Conservation (phyloP, 2,888 invertebrate species). For the Conistra vaccinii region DNA sequence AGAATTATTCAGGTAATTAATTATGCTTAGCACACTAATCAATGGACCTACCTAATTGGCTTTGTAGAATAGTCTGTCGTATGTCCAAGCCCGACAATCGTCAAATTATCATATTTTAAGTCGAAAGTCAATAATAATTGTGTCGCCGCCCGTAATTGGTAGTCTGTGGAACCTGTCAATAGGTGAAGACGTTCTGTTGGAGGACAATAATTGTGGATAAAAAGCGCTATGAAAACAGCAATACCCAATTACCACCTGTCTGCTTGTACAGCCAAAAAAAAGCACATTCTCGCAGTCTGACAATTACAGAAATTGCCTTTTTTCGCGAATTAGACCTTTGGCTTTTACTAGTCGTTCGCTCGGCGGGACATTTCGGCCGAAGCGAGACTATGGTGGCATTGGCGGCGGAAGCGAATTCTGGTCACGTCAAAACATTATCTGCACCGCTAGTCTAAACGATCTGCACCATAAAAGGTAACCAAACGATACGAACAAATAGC, state of each 20-base stretch:
- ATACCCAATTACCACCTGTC: constrained; percentile 18
- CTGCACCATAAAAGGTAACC: constrained; percentile 83
- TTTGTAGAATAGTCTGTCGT: not conserved
- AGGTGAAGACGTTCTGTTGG: constrained; percentile 17
- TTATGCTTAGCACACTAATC: not conserved
- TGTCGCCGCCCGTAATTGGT: constrained; percentile 35
- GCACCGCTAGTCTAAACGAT: constrained; percentile 84
- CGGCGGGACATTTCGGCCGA: constrained; percentile 17
- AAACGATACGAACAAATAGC: constrained; percentile 85
- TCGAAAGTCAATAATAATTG: constrained; percentile 32
- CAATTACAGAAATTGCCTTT: constrained; percentile 38
- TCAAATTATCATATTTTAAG: constrained; percentile 10
- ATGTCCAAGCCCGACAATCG: not conserved
- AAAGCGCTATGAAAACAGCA: constrained; percentile 14
- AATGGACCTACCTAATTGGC: not conserved
- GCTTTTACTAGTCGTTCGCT: not conserved
- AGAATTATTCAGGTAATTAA: not conserved
- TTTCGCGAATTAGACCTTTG: constrained; percentile 49
- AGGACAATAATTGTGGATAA: constrained; percentile 37
- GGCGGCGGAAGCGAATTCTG: constrained; percentile 50
- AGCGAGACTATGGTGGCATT: constrained; percentile 25
- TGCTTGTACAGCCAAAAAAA: constrained; percentile 29
- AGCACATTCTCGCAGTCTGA: constrained; percentile 4
- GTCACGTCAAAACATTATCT: constrained; percentile 74
- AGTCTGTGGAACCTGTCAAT: constrained; percentile 36